Evolutionary conservation across 2,113 vertebrate genomes (phyloP).

Genomic region (Solenodon paradoxus): DNA sequence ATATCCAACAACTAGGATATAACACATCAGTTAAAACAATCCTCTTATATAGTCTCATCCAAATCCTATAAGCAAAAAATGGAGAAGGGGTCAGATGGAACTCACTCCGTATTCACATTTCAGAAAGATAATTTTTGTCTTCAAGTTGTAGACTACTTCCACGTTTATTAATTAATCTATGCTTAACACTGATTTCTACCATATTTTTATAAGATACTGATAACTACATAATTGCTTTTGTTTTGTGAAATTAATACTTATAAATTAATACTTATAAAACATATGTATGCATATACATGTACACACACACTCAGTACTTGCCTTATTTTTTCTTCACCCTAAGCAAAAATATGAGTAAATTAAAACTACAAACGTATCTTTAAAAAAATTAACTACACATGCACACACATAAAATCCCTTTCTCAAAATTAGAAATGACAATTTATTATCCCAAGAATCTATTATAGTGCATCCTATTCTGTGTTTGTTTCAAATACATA

Average conservation of each 20-base stretch:
- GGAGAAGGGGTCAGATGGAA: background rate
- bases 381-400: background rate
- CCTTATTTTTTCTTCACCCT: background rate
- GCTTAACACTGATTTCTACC: background rate
- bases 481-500: background rate
- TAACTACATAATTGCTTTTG: background rate
- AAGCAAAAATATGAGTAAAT: constrained; percentile 15
- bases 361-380: background rate
- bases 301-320: background rate
- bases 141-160: background rate
- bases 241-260: background rate
- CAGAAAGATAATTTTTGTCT: background rate
- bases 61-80: background rate
- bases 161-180: background rate
- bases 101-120: background rate
- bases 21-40: background rate
- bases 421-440: background rate
- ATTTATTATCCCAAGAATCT: background rate
- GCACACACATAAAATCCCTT: background rate
- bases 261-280: background rate
- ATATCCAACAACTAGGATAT: background rate
- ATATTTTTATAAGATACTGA: background rate
- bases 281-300: too few relatives aligned
- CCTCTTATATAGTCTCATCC: background rate
- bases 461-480: background rate